These are phyloP conservation scores for Raphicerus campestris DNA, from an alignment of 2,113 vertebrate species.

Conservation along the genomic window DNA sequence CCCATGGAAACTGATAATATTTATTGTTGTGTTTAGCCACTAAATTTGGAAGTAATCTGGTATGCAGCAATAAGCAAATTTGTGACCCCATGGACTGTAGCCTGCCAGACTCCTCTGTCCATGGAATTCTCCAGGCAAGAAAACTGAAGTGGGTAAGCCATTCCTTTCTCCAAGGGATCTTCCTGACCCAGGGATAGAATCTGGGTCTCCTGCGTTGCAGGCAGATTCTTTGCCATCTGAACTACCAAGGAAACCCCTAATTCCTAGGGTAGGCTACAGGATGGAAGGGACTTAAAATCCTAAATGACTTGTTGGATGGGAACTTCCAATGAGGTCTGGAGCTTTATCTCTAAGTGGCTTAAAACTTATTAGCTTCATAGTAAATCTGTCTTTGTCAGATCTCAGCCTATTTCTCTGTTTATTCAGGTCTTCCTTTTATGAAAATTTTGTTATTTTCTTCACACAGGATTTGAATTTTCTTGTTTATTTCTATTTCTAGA, in stretches of 20 bases:
- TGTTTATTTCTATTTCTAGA: neutral
- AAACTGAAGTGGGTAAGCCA: neutral
- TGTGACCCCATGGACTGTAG: neutral
- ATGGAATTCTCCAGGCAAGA: neutral
- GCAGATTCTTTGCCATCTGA: neutral
- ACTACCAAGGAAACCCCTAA: neutral
- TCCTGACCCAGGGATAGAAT: neutral
- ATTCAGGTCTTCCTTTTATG: neutral
- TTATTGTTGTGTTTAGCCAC: neutral
- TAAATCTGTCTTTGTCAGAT: neutral
- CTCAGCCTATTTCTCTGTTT: neutral
- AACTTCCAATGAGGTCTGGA: neutral
- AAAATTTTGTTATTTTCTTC: neutral
- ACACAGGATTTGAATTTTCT: neutral
- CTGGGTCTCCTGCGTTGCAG: neutral
- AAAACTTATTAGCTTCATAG: neutral
- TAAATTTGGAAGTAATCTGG: neutral
- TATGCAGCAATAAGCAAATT: neutral
- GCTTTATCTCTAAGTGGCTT: neutral
- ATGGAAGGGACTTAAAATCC: neutral
- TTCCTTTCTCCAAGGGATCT: neutral
- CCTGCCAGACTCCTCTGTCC: neutral
- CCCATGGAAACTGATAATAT: neutral
- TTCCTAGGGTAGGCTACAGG: neutral
- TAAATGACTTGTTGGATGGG: neutral